Evolutionary conservation across 2,888 invertebrate species (phyloP).

Genomic region (Lasioglossum pauxillum): DNA sequence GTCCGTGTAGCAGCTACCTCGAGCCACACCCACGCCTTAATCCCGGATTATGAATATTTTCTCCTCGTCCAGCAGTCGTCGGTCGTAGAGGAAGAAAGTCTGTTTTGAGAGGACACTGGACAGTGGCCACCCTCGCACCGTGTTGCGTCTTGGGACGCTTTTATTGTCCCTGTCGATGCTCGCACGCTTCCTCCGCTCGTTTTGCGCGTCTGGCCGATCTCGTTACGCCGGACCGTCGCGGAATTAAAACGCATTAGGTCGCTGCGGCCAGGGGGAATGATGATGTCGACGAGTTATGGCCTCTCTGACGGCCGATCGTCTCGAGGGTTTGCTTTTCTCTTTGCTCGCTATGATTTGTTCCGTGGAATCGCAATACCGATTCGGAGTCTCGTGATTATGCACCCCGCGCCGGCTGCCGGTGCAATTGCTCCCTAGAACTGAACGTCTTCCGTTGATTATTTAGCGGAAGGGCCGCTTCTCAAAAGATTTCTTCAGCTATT

Average conservation of each 20-base stretch:
- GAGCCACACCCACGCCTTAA: constrained; percentile 77
- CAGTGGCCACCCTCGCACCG: background rate
- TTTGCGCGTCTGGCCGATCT: background rate
- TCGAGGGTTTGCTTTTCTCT: background rate
- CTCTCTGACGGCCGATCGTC: background rate
- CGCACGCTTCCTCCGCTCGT: background rate
- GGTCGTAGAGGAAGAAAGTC: background rate
- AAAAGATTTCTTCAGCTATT: background rate
- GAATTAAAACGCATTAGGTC: constrained; percentile 33
- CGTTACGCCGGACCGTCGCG: background rate
- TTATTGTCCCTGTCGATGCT: constrained; percentile 12
- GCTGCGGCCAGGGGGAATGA: background rate
- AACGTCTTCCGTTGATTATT: background rate
- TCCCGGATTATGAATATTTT: constrained; percentile 83
- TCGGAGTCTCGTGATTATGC: background rate
- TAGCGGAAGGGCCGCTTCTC: background rate
- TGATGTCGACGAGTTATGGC: constrained; percentile 23
- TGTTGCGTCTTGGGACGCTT: constrained; percentile 31
- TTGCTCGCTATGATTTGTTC: background rate
- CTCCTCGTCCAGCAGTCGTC: constrained; percentile 63
- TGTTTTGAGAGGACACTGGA: constrained; percentile 9
- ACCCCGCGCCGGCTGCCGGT: background rate
- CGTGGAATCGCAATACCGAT: background rate
- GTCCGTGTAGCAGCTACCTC: constrained; percentile 43
- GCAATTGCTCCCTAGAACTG: background rate